Base-by-base conservation (phyloP, 1,140 invertebrate species). In the Monomorium pharaonis region DNA sequence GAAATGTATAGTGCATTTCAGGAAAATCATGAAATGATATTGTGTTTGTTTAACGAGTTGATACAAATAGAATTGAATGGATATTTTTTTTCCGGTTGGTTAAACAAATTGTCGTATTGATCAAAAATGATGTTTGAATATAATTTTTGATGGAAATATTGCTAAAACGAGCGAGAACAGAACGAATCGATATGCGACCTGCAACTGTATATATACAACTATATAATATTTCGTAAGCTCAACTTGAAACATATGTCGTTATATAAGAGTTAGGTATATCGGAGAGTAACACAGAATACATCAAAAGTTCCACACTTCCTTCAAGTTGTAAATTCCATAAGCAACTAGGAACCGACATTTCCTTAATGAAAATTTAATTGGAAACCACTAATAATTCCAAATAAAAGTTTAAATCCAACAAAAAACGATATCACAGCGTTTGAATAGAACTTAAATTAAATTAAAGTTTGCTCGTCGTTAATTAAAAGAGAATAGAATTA, bases 221-320 rank as follows among this genome's bases (percentile, higher is more conserved):
- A n/a, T n/a, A n/a, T n/a, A n/a, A n/a, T n/a, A 16, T 30, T 72
- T 58, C n/a, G 18, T 44, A 56, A 70, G 10, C 24, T 65, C 16
- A 67, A 69, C 63, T 56, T 70, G 24, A 56, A 81, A 81, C 70
- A 70, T n/a, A 18, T 30, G 37, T 37, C 24, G 37, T 44, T 81
- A 81, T 14, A 21, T 44, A 72, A 56, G 37, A 70, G 47, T 81
- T 80, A 44, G 58, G 49, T 81, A 70, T 54, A 56, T 3, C 16
- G 18, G n/a, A 78, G n/a, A 3, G 33, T 33, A 58, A 51, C n/a
- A 21, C 6, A 18, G 24, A 47, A 44, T 81, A 44, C 16, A 81
- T 81, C 37, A 74, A 83, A 83, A 83, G 33, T 74, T 74, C 14
- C 1, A 24, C 24, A 44, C 4, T 30, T 47, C 6, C 33, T 10